Evolutionary conservation across 2,797 vertebrate genomes (phyloP), one percentile per base, ranked within the genome.

Genomic region (Enteromius mattozi): DNA sequence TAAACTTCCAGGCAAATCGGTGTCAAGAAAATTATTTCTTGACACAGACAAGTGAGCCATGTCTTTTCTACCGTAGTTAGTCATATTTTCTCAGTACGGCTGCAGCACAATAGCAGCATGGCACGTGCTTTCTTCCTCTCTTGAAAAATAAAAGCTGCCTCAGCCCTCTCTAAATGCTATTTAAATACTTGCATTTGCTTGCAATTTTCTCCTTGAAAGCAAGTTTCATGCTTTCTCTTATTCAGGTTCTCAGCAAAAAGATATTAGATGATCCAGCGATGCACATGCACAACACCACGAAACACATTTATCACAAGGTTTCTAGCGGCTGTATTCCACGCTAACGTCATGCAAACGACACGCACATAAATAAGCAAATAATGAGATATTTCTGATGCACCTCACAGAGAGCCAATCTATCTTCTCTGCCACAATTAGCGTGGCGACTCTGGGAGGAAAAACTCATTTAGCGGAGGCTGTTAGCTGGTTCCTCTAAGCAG

Each of bases 401-500:
- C 70, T 88, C 74, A 35, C 70, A 82, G 89, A 89, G 91, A 92
- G 88, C 91, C 88, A 90, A 94, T 94, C 92, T 89, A 92, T 94
- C 93, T 93, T 88, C 86, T 40, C 63, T 86, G 87, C 86, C 89
- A 92, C 94, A 94, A 95, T 92, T 94, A 93, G 92, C 72, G 24
- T 30, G 27, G 37, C 68, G 40, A 82, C 84, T 85, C 86, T 7
- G 89, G 85, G 92, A 87, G 88, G 91, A 92, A 87, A 87, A 90
- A 92, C 87, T 93, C 90, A 93, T 94, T 93, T 92, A 91, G 90
- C 87, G 85, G 79, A 87, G 91, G 91, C 92, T 88, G 91, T 91
- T 92, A 92, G 91, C 91, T 90, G 75, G 77, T 90, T 90, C 89
- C 89, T 81, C 88, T 74, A 49, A 89, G 87, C 91, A 91, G 91